These are phyloP conservation scores for Hirtodrosophila alboralis DNA, from an alignment of 2,888 invertebrate genomes.

Conservation along the genomic window DNA sequence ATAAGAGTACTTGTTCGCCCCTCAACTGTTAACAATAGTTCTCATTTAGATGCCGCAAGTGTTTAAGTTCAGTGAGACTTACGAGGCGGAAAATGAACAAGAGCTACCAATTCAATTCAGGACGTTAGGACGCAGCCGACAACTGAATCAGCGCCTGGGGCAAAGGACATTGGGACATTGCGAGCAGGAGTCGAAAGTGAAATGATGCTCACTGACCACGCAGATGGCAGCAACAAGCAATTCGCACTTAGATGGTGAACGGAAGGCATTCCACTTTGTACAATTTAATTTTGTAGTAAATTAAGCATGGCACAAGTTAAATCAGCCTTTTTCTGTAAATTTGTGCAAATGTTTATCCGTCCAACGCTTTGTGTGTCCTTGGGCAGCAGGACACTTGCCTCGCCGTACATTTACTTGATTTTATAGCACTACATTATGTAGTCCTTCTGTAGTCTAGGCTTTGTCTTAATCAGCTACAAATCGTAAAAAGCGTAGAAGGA, in stretches of 20 bases:
- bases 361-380: constrained; percentile 9
- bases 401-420: constrained; percentile 47
- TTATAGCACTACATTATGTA: constrained; percentile 8
- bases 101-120: constrained; percentile 44
- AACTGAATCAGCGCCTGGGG: constrained; percentile 7
- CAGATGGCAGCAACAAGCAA: constrained; percentile 49
- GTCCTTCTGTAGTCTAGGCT: constrained; percentile 15
- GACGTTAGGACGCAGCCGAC: constrained; percentile 31
- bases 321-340: constrained; percentile 56
- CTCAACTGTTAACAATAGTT: constrained; percentile 63
- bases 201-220: constrained; percentile 46
- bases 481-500: constrained; percentile 24
- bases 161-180: constrained; percentile 15
- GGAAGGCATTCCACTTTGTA: constrained; percentile 56
- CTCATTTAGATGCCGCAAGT: constrained; percentile 72
- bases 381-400: constrained; percentile 12
- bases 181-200: constrained; percentile 8
- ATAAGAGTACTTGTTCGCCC: constrained; percentile 51
- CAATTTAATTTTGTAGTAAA: constrained; percentile 73
- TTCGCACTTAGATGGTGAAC: constrained; percentile 53
- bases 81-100: constrained; percentile 73
- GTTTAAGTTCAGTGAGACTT: constrained; percentile 59
- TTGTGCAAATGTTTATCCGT: constrained; percentile 55
- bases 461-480: constrained; percentile 58
- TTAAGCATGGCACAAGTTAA: constrained; percentile 65